Percentiles rank a stretch among this genome's conserved stretches.
phyloP scores from a whole-genome alignment of 1,140 invertebrate species.

The Antheraea pernyi region DNA sequence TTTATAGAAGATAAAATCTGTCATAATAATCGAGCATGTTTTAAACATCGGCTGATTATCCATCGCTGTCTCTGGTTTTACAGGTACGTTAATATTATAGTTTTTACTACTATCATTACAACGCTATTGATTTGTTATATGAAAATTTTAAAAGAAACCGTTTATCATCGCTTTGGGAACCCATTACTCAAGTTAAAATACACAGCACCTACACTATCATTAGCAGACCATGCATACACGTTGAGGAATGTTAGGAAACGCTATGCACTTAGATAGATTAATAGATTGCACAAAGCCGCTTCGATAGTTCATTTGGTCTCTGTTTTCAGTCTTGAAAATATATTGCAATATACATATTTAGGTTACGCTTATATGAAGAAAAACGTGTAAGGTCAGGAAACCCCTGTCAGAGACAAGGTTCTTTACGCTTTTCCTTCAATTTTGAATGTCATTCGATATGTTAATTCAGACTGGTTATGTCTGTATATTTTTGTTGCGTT shows the following conservation, averaged over 20 bases:
- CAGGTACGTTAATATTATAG: constrained; percentile 24
- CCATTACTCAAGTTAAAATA: constrained; percentile 62
- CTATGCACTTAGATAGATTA: constrained; percentile 60
- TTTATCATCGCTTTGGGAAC: constrained; percentile 62
- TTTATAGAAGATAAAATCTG: constrained; percentile 30
- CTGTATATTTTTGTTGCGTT: too few species aligned
- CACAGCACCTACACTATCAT: constrained; percentile 72
- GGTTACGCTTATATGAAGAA: background rate
- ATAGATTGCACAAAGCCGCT: constrained; percentile 53
- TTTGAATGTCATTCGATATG: too few species aligned
- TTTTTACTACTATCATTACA: background rate
- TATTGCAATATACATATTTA: too few species aligned
- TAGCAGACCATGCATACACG: constrained; percentile 41
- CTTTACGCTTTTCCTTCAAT: too few species aligned
- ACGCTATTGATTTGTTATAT: constrained; percentile 9
- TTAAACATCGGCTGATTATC: constrained; percentile 38
- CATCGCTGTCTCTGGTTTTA: constrained; percentile 34
- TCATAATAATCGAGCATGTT: constrained; percentile 37
- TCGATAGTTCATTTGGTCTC: constrained; percentile 19
- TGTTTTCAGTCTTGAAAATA: too few species aligned
- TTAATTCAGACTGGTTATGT: too few species aligned
- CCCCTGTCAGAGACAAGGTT: too few species aligned
- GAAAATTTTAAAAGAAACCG: constrained; percentile 29
- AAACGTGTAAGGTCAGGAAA: too few species aligned
- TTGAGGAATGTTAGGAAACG: constrained; percentile 46